Evolutionary conservation across 2,113 vertebrate genomes (phyloP).

Genomic region (Gavia stellata): DNA sequence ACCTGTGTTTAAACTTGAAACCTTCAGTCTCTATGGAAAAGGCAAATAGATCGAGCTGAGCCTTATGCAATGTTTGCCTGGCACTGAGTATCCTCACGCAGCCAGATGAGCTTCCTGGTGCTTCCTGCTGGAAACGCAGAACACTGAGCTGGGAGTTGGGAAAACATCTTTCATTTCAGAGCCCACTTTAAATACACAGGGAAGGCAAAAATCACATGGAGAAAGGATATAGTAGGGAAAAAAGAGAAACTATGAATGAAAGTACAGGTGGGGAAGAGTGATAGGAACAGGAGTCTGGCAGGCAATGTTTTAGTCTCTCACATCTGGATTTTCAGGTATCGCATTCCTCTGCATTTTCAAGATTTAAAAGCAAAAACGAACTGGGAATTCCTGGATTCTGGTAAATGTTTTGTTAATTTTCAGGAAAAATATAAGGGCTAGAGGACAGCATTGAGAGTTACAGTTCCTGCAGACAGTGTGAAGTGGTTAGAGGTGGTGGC

Average conservation of each 20-base stretch:
- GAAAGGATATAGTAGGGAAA: not conserved
- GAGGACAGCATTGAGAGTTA: not conserved
- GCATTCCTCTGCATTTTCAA: not conserved
- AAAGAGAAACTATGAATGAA: not conserved
- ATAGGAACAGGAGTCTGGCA: not conserved
- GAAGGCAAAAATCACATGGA: not conserved
- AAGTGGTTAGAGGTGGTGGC: not conserved
- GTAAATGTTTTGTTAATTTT: not conserved
- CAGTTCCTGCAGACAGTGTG: rapidly evolving
- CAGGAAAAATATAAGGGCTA: not conserved
- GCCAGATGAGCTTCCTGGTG: not conserved
- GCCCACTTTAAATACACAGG: not conserved
- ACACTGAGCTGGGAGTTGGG: not conserved
- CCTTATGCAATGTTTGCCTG: not conserved
- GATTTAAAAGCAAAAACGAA: not conserved
- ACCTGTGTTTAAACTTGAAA: not conserved
- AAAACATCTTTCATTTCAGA: not conserved
- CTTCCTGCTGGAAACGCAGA: not conserved
- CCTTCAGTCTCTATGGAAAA: not conserved
- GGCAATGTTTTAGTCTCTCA: not conserved
- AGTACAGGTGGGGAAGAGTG: not conserved
- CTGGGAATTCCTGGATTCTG: not conserved
- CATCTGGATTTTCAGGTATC: not conserved
- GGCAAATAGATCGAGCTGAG: not conserved
- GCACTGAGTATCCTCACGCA: not conserved